A percentile compares a stretch with the other conserved stretches of the same genome.
Evolutionary conservation across 1,140 invertebrate genomes (phyloP).

Genomic region (Leptinotarsa texana): DNA sequence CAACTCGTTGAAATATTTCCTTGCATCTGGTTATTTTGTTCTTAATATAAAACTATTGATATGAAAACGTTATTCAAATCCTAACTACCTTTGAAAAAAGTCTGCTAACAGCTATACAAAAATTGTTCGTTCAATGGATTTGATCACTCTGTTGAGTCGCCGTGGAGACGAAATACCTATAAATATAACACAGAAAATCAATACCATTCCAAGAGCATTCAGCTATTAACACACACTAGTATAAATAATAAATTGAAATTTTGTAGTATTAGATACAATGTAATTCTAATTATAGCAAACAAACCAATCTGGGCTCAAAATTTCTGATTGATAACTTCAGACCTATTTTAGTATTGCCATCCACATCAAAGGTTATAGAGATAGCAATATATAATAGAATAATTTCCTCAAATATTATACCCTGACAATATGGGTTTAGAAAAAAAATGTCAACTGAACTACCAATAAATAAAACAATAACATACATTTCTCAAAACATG

Average conservation of each 20-base stretch:
- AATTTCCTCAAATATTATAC: too few species aligned
- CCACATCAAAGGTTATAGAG: too few species aligned
- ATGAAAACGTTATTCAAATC: slow-evolving; percentile 8
- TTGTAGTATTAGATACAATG: too few species aligned
- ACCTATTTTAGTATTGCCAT: too few species aligned
- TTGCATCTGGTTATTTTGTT: slow-evolving; percentile 11
- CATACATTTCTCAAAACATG: too few species aligned
- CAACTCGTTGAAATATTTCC: slow-evolving; percentile 14
- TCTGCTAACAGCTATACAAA: not conserved
- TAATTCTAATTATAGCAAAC: too few species aligned
- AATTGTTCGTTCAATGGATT: not conserved
- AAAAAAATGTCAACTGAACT: too few species aligned
- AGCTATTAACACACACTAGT: not conserved
- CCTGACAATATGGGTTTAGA: too few species aligned
- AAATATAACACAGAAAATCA: not conserved
- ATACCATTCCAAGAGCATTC: not conserved
- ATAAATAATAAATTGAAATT: not conserved
- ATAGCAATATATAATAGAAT: too few species aligned
- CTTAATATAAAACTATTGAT: slow-evolving; percentile 8
- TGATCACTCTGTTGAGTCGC: not conserved
- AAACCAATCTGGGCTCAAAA: too few species aligned
- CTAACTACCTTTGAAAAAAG: slow-evolving; percentile 9
- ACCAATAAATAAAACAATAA: too few species aligned
- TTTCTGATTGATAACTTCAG: too few species aligned
- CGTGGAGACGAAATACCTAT: not conserved